Conservation (phyloP, 2,797 vertebrate genomes). For the Rhabdophis nuchalis region DNA sequence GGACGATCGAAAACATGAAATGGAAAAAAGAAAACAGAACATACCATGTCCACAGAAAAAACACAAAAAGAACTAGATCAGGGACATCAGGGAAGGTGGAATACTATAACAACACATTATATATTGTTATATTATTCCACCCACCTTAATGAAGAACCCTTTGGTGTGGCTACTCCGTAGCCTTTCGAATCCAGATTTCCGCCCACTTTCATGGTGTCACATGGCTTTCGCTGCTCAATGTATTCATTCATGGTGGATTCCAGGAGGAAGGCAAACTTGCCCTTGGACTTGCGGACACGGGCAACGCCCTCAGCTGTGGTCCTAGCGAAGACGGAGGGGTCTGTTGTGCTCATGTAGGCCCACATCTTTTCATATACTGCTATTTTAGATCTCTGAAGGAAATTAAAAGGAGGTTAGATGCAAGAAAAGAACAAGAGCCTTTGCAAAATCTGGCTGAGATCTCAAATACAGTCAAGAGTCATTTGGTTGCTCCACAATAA, state of each 20-base stretch:
- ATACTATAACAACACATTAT: constrained; percentile 97
- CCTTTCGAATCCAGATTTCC: constrained; percentile 99
- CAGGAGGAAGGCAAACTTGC: constrained; percentile 98
- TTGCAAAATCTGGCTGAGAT: constrained; percentile 24
- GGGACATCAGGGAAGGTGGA: constrained; percentile 99
- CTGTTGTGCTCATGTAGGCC: constrained; percentile 98
- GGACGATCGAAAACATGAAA: constrained; percentile 76
- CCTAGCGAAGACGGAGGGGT: constrained; percentile 96
- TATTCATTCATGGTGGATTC: constrained; percentile 99
- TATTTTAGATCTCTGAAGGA: constrained; percentile 96
- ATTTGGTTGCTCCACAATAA: constrained; percentile 10
- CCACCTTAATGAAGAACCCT: constrained; percentile 99
- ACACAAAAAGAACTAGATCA: constrained; percentile 77
- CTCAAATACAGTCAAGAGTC: not conserved
- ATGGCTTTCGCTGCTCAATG: constrained; percentile 98
- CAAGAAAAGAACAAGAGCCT: constrained; percentile 39
- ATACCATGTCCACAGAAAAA: constrained; percentile 78
- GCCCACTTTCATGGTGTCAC: constrained; percentile 99
- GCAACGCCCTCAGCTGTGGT: constrained; percentile 96
- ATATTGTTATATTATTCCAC: constrained; percentile 99
- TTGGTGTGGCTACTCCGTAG: constrained; percentile 97
- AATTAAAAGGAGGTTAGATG: constrained; percentile 67
- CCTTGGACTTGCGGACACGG: constrained; percentile 96
- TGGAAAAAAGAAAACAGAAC: constrained; percentile 74
- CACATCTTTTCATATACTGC: constrained; percentile 99